These are phyloP conservation scores for Cinclus cinclus DNA, from an alignment of 2,113 vertebrate genomes.

Conservation along the genomic window DNA sequence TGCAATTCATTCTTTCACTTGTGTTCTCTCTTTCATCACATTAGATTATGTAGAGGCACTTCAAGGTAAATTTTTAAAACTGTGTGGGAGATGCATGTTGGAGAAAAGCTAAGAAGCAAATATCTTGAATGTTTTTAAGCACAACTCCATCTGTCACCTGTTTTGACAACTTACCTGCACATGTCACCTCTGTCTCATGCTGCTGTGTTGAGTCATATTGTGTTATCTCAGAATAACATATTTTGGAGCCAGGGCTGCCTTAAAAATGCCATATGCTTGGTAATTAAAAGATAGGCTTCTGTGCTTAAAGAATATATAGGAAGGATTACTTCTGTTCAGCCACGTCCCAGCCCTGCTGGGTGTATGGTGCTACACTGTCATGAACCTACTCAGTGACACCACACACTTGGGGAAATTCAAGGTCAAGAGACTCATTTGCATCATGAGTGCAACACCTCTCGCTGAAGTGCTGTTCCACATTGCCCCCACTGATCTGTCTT, in stretches of 20 bases:
- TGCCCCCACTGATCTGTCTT: not conserved
- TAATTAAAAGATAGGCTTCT: not conserved
- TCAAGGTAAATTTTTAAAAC: conserved; percentile 69
- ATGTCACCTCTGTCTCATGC: conserved; percentile 34
- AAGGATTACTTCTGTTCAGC: not conserved
- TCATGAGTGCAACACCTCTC: not conserved
- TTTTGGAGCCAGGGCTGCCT: conserved; percentile 20
- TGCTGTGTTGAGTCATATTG: conserved; percentile 41
- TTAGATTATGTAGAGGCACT: conserved; percentile 65
- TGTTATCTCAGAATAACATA: conserved; percentile 37
- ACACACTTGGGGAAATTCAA: not conserved
- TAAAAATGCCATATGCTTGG: not conserved
- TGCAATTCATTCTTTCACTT: conserved; percentile 48
- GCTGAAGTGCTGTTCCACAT: not conserved
- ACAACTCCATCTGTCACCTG: conserved; percentile 53
- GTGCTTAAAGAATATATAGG: not conserved
- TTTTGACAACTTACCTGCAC: conserved; percentile 62
- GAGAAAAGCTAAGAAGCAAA: conserved; percentile 44
- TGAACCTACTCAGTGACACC: not conserved
- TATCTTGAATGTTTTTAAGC: conserved; percentile 52
- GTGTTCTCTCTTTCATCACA: conserved; percentile 65
- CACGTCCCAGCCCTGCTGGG: not conserved
- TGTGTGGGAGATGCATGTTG: conserved; percentile 25
- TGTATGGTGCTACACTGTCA: not conserved
- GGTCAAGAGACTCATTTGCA: conserved; percentile 57